Conservation (phyloP, 2,888 invertebrate species). For the Trilocha varians region DNA sequence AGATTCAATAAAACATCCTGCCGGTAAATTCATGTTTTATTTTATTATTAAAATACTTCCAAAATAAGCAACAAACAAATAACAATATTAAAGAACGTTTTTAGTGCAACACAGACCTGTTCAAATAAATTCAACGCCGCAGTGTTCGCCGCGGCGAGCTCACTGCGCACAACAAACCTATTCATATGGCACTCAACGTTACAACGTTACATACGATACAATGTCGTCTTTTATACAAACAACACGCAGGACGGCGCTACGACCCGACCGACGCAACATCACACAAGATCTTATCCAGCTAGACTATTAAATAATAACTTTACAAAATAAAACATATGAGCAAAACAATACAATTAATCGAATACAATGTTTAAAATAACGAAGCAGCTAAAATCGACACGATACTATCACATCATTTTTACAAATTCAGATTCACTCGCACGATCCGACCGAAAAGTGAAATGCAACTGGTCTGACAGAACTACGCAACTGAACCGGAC, state of each 20-base stretch:
- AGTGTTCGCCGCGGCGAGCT: conserved; percentile 22
- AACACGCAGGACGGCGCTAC: conserved; percentile 18
- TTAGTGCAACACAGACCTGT: conserved; percentile 48
- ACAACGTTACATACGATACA: conserved; percentile 13
- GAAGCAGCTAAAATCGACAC: conserved; percentile 45
- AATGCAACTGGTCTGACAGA: conserved; percentile 4
- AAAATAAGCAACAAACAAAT: conserved; percentile 73
- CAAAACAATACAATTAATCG: conserved; percentile 19
- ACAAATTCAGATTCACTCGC: conserved; percentile 62
- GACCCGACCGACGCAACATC: conserved; percentile 3
- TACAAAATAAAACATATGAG: conserved; percentile 8
- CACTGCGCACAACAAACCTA: neutral
- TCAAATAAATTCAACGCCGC: conserved; percentile 46
- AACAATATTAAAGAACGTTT: conserved; percentile 64
- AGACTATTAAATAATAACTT: conserved; percentile 7
- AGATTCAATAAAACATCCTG: conserved; percentile 60
- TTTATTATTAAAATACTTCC: conserved; percentile 67
- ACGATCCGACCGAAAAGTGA: conserved; percentile 14
- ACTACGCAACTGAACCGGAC: conserved; percentile 9
- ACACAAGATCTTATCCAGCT: conserved; percentile 5
- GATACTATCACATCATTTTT: conserved; percentile 43
- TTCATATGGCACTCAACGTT: conserved; percentile 32
- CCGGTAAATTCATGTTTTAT: conserved; percentile 49
- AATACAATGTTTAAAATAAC: conserved; percentile 44
- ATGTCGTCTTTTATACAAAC: conserved; percentile 17